Percentiles rank a stretch among this genome's conserved stretches.
Evolutionary conservation across 2,113 vertebrate species (phyloP).

Genomic region (Muntiacus muntjak): DNA sequence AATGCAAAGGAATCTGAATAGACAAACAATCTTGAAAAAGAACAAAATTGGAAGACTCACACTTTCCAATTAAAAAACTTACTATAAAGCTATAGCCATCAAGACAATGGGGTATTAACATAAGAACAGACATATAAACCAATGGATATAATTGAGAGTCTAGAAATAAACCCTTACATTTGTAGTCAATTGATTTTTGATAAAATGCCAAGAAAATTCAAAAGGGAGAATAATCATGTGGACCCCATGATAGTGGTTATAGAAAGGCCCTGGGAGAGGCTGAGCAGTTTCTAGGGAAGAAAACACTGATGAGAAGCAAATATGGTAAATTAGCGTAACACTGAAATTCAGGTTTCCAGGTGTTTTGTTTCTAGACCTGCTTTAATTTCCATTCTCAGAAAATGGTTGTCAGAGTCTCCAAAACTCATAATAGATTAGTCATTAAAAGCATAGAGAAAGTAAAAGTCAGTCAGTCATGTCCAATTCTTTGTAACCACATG

Average conservation of each 20-base stretch:
- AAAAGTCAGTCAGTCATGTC: background rate
- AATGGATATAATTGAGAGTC: background rate
- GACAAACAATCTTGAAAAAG: background rate
- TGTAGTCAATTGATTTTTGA: background rate
- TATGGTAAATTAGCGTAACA: background rate
- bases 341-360: background rate
- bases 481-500: background rate
- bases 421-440: background rate
- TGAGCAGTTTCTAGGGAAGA: background rate
- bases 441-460: background rate
- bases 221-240: background rate
- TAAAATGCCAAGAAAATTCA: background rate
- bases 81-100: background rate
- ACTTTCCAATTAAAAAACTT: background rate
- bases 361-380: background rate
- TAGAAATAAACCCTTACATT: background rate
- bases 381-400: background rate
- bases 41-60: background rate
- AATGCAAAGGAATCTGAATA: background rate
- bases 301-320: background rate
- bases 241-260: accelerated
- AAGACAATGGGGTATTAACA: background rate
- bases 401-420: background rate
- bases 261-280: background rate
- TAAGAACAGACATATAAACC: background rate